Evolutionary conservation across 2,113 vertebrate genomes (phyloP), one percentile per base, ranked within the genome.

Genomic region (Gnathonemus echidnorhynchus): DNA sequence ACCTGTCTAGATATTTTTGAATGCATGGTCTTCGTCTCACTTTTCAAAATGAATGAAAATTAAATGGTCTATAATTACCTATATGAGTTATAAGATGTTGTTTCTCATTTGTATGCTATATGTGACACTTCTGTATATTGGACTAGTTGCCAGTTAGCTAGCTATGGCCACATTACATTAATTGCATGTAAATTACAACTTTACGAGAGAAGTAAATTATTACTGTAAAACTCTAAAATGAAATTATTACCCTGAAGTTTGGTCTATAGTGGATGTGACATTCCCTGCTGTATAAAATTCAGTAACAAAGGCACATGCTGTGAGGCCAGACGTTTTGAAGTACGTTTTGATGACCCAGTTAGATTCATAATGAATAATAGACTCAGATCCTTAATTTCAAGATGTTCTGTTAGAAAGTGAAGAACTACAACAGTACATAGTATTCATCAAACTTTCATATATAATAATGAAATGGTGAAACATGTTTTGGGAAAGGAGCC

Each of bases 1-100:
- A 95, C 94, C 93, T 96, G 95, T 92, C 92, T 92, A 88, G 88
- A 90, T 92, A 91, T 95, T 95, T 96, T 95, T 87, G 91, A 93
- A 93, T 94, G 92, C 93, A 90, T 52, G 89, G 90, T 91, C 93
- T 90, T 93, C 91, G 91, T 92, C 91, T 92, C 92, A 87, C 45
- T 50, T 49, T 88, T 42, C 90, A 91, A 92, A 8, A 62, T 39
- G 88, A 77, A 90, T 92, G 93, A 92, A 90, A 89, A 93, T 93
- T 52, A 93, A 93, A 92, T 94, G 90, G 93, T 91, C 89, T 93
- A 91, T 93, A 91, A 92, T 93, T 94, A 91, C 92, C 90, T 83
- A 45, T 27, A 49, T 52, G 88, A 89, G 91, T 91, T 92, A 58
- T 91, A 46, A 74, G 89, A 91, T 94, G 90, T 92, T 90, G 90